phyloP scores from a whole-genome alignment of 2,797 vertebrate species.

The Parotocinclus haroldoi region DNA sequence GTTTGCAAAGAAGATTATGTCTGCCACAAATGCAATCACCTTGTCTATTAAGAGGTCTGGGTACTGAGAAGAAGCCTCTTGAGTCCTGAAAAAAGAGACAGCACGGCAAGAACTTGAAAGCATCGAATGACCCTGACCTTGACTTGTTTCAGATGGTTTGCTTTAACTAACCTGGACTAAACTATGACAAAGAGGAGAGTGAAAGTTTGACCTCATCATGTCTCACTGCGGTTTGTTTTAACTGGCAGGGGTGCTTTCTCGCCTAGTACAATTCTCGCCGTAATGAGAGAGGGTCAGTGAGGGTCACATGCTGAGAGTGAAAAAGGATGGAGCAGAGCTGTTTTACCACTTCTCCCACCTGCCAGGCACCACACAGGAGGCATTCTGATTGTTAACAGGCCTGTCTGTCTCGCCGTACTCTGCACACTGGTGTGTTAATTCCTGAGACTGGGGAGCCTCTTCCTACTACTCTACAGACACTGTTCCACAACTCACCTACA shows the following conservation, averaged over 20 bases:
- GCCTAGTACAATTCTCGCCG: constrained; percentile 69
- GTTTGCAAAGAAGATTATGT: neutral
- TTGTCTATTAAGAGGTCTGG: neutral
- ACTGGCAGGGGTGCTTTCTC: constrained; percentile 50
- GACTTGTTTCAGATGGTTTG: constrained; percentile 52
- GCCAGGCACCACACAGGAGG: constrained; percentile 48
- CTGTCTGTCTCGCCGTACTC: constrained; percentile 16
- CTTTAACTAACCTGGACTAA: constrained; percentile 51
- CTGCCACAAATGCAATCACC: neutral
- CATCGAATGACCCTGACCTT: constrained; percentile 39
- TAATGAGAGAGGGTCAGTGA: constrained; percentile 70
- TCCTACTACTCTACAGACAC: constrained; percentile 33
- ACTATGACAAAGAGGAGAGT: constrained; percentile 44
- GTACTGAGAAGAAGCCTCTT: constrained; percentile 8
- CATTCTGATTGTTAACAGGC: constrained; percentile 74
- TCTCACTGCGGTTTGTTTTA: constrained; percentile 48
- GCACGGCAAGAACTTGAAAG: constrained; percentile 32
- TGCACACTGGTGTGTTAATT: constrained; percentile 37
- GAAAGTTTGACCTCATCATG: constrained; percentile 47
- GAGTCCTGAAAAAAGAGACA: constrained; percentile 1
- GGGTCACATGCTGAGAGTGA: constrained; percentile 66
- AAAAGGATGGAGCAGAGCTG: constrained; percentile 68
- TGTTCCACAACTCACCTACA: constrained; percentile 19
- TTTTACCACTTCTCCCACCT: constrained; percentile 67
- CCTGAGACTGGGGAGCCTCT: constrained; percentile 10